These are phyloP conservation scores for Polypedilum vanderplanki DNA, from an alignment of 1,140 invertebrate species.

Conservation along the genomic window DNA sequence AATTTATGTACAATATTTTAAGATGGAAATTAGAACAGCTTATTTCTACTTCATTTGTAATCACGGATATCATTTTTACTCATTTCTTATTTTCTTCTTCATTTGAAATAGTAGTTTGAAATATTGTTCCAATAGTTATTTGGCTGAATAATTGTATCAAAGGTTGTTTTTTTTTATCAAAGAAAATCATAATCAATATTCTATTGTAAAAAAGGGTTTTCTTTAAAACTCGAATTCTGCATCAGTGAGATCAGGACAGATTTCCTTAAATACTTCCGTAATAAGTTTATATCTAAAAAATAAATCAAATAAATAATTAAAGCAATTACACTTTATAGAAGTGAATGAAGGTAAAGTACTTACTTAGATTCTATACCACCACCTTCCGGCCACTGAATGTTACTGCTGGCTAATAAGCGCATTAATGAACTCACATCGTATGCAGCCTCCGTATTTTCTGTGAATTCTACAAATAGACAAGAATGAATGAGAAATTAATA, in stretches of 20 bases:
- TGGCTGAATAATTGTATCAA: conserved; percentile 16
- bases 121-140: conserved; percentile 19
- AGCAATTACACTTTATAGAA: background rate
- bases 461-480: background rate
- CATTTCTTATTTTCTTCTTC: background rate
- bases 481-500: background rate
- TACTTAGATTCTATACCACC: conserved; percentile 30
- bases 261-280: conserved; percentile 41
- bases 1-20: background rate
- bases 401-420: background rate
- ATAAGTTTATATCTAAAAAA: conserved; percentile 41
- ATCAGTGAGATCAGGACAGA: conserved; percentile 36
- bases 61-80: conserved; percentile 12
- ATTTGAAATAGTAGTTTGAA: too few species aligned
- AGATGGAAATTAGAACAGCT: background rate
- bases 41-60: background rate
- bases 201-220: background rate
- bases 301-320: background rate
- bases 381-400: conserved; percentile 26
- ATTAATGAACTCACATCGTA: conserved; percentile 21
- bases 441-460: conserved; percentile 20
- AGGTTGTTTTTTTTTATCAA: background rate
- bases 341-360: background rate
- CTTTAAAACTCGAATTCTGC: conserved; percentile 14
- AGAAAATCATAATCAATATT: background rate